phyloP scores from a whole-genome alignment of 2,888 invertebrate species.

The Sepioteuthis lessoniana region DNA sequence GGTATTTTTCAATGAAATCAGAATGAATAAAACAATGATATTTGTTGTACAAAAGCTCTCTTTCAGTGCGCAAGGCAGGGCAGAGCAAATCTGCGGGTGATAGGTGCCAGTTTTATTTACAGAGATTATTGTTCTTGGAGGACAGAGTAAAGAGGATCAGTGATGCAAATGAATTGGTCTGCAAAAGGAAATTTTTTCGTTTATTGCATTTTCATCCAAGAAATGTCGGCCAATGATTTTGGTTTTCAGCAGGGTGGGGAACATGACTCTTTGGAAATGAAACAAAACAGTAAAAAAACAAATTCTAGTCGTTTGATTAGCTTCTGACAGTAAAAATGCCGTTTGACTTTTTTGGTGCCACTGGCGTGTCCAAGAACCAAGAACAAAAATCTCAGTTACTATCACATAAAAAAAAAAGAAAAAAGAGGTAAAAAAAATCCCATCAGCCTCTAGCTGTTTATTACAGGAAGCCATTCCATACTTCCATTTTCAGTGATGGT shows the following conservation, averaged over 20 bases:
- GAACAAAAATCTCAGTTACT: not conserved
- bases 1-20: not conserved
- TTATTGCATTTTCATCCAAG: constrained; percentile 12
- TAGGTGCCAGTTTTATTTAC: constrained; percentile 8
- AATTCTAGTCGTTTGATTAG: constrained; percentile 10
- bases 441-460: constrained; percentile 21
- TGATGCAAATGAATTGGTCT: not conserved
- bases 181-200: not conserved
- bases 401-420: not conserved
- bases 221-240: not conserved
- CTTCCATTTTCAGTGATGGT: not conserved
- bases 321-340: constrained; percentile 18
- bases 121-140: not conserved
- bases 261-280: not conserved
- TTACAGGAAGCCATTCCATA: constrained; percentile 21
- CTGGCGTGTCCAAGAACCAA: not conserved
- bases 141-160: not conserved
- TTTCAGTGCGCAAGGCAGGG: not conserved
- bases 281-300: not conserved
- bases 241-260: not conserved
- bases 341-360: not conserved
- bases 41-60: not conserved
- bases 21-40: constrained; percentile 8
- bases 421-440: not conserved
- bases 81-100: not conserved